Conservation (phyloP, 2,113 vertebrate genomes). For the Epinephelus moara region DNA sequence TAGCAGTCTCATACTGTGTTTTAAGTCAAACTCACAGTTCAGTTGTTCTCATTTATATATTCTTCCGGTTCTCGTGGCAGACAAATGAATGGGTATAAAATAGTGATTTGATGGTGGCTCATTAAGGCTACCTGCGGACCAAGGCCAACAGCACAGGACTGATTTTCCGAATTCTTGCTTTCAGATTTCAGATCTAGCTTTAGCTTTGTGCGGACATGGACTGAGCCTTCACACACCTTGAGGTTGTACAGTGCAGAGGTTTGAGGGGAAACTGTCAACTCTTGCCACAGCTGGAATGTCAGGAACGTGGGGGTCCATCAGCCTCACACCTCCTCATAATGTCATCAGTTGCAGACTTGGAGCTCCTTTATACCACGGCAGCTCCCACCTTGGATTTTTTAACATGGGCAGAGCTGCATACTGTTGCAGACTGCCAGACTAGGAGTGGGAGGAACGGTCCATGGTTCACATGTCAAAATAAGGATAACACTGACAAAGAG, state of each 20-base stretch:
- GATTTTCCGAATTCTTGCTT: not conserved
- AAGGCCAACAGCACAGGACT: not conserved
- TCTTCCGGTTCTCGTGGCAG: not conserved
- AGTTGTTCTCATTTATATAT: not conserved
- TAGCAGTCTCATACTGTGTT: too few relatives aligned
- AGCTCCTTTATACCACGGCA: conserved; percentile 11
- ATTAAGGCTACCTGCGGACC: not conserved
- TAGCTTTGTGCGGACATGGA: not conserved
- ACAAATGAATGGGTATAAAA: not conserved
- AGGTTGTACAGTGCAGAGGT: not conserved
- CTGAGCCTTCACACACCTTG: not conserved
- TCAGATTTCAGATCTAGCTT: too few relatives aligned
- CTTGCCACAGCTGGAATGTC: conserved; percentile 43
- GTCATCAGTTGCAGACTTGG: conserved; percentile 37
- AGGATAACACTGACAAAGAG: conserved; percentile 31
- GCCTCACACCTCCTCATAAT: conserved; percentile 7
- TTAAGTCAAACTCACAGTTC: not conserved
- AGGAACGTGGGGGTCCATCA: conserved; percentile 51
- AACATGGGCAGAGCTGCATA: not conserved
- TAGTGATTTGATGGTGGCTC: not conserved
- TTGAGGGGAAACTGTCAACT: conserved; percentile 23
- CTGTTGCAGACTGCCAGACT: conserved; percentile 5
- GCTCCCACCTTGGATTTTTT: conserved; percentile 45
- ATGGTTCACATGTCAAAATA: conserved; percentile 28
- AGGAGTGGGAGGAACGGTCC: conserved; percentile 22